Percentiles rank a stretch among this genome's conserved stretches.
These are phyloP conservation scores for Myiozetetes cayanensis DNA, from an alignment of 2,113 vertebrate species.

Conservation along the genomic window DNA sequence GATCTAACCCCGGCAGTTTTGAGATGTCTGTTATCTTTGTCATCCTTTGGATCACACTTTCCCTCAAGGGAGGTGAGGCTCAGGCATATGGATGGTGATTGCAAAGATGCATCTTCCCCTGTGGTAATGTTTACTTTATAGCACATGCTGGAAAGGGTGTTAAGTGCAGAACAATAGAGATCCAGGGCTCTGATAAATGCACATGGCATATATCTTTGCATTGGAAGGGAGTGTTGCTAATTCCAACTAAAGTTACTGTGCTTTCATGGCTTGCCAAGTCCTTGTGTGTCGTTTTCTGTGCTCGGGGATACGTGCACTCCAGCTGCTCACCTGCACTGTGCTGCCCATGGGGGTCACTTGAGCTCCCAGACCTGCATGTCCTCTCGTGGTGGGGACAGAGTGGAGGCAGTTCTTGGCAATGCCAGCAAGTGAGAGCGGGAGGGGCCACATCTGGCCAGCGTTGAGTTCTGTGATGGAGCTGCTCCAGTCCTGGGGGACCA, in stretches of 20 bases:
- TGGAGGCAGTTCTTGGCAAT: background rate
- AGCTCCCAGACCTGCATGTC: background rate
- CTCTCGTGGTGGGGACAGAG: background rate
- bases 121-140: background rate
- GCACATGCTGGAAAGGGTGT: background rate
- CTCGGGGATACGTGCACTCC: background rate
- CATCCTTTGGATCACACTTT: background rate
- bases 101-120: background rate
- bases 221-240: background rate
- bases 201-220: rapidly evolving
- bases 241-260: background rate
- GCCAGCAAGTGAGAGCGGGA: background rate
- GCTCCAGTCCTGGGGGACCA: background rate
- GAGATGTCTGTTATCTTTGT: background rate
- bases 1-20: background rate
- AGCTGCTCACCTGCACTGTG: background rate
- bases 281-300: background rate
- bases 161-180: background rate
- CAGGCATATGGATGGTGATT: background rate
- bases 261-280: background rate
- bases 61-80: background rate
- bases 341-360: rapidly evolving
- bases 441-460: background rate
- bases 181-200: background rate
- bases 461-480: background rate